Evolutionary conservation across 1,140 invertebrate genomes (phyloP).

Genomic region (Octopus bimaculoides): DNA sequence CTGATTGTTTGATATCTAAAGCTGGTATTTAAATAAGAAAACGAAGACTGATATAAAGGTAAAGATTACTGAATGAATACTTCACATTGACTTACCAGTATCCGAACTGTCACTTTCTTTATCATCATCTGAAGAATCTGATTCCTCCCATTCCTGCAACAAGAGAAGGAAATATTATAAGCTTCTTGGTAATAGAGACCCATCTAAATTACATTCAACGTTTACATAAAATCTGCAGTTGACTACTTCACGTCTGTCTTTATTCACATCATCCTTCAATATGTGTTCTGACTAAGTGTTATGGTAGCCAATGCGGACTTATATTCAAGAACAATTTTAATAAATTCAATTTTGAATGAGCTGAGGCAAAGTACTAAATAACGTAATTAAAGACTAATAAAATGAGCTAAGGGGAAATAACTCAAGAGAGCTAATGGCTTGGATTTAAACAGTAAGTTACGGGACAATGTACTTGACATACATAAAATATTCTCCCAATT

Average conservation of each 20-base stretch:
- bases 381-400: too few relatives aligned
- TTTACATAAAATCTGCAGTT: background rate
- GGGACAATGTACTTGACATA: too few relatives aligned
- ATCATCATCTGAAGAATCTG: constrained; percentile 7
- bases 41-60: background rate
- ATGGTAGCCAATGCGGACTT: background rate
- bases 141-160: constrained; percentile 5
- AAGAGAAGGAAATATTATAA: background rate
- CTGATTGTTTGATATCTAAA: background rate
- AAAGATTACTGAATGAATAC: background rate
- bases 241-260: background rate
- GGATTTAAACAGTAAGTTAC: too few relatives aligned
- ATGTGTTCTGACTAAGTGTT: background rate
- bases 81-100: background rate
- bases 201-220: background rate
- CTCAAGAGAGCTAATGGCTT: too few relatives aligned
- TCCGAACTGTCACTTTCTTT: background rate
- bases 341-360: too few relatives aligned
- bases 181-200: background rate
- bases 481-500: too few relatives aligned
- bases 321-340: background rate
- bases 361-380: too few relatives aligned
- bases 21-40: background rate
- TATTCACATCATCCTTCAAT: background rate
- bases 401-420: too few relatives aligned